Base-by-base conservation (phyloP, 2,888 invertebrate genomes). In the Gerris lacustris region DNA sequence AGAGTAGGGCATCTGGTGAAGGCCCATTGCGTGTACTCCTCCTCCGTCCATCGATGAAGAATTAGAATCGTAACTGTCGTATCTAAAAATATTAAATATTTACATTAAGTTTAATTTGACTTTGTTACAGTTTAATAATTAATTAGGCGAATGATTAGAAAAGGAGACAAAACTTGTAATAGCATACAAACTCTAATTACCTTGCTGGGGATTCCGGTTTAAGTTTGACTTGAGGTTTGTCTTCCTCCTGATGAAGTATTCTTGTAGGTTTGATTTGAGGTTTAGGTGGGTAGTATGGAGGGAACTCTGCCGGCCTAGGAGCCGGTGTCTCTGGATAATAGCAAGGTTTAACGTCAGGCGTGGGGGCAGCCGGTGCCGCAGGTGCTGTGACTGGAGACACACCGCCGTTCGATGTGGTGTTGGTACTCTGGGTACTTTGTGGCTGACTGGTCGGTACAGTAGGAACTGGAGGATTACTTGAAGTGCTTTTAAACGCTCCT, bases 51-150 rank as follows among this genome's bases (percentile, higher is more conserved):
- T 88, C 47, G 86, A 86, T 5, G 86, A 90, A 76, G 86, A 86
- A 77, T 86, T 87, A 73, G 90, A 89, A 81, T 90, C 90, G 82
- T 86, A 86, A 77, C 85, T 86, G 76, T 85, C 79, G 78, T 86
- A 86, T 9, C 55, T 55, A 55, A 11, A 55, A 55, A 31, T 4
- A 31, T 31, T 31, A 31, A 31, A 31, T 31, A 31, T 31, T 31
- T 31, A 31, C 4, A 31, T 31, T 31, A 31, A 31, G 31, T 31
- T 31, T 31, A 31, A 31, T 31, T 31, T 31, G 31, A 31, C 2
- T 31, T 31, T 31, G n/a, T n/a, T n/a, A n/a, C n/a, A n/a, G n/a
- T n/a, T n/a, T n/a, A n/a, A n/a, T n/a, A 31, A 31, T 31, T 2
- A 31, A 31, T 31, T 31, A 31, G 31, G 31, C 31, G 31, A 31